Evolutionary conservation across 2,888 invertebrate species (phyloP).

Genomic region (Xanthia togata): DNA sequence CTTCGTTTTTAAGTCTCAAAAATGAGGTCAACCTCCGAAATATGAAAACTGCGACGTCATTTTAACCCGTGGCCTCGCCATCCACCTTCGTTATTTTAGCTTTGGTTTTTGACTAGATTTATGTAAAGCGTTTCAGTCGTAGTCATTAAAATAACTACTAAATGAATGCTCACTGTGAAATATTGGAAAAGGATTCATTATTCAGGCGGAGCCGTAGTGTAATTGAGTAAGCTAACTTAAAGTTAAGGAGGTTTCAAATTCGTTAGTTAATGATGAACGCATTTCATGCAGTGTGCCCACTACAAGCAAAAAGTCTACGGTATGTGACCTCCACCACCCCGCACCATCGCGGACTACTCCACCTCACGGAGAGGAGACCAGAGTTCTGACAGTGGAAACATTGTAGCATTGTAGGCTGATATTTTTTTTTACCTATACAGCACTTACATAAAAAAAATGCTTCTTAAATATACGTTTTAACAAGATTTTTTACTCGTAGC

Average conservation of each 20-base stretch:
- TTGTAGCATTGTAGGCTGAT: not conserved
- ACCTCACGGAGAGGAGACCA: not conserved
- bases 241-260: not conserved
- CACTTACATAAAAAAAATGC: no score
- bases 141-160: constrained; percentile 19
- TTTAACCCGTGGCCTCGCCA: not conserved
- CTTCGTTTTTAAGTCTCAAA: not conserved
- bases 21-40: constrained; percentile 11
- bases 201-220: no score
- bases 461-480: no score
- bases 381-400: not conserved
- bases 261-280: not conserved
- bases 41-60: constrained; percentile 1
- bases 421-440: no score
- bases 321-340: not conserved
- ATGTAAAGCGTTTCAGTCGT: constrained; percentile 13
- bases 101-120: not conserved
- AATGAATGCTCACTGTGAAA: not conserved
- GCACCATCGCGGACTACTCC: not conserved
- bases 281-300: not conserved
- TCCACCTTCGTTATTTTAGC: not conserved
- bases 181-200: constrained; percentile 9
- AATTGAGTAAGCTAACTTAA: not conserved
- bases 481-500: no score
- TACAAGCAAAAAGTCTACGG: not conserved